Evolutionary conservation across 2,797 vertebrate species (phyloP), one percentile per base, ranked within the genome.

Genomic region (Cuculus canorus): DNA sequence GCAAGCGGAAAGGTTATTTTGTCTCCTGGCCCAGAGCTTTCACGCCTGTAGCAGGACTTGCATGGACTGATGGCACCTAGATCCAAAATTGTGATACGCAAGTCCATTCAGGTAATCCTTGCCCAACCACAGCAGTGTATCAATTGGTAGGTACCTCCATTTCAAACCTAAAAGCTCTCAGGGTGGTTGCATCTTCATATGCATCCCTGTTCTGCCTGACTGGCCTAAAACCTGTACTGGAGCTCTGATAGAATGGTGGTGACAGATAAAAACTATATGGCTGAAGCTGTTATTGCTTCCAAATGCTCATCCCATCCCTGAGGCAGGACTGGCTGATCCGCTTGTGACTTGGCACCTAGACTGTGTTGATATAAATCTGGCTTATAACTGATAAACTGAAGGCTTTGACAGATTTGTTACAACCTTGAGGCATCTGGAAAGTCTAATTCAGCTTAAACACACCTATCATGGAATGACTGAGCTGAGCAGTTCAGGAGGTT

Each of bases 1-100:
- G 78, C 57, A 81, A 66, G 73, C 16, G 17, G 59, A 90, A 95
- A 93, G 70, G 91, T 94, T 90, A 79, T 88, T 93, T 92, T 92
- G 25, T 82, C 60, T 92, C 61, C 81, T 87, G 77, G 59, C 52
- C 59, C 47, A 43, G 73, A 76, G 70, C 47, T 65, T 92, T 37
- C 2, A 13, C 30, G 16, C 13, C 27, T 50, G 0, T 25, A 53
- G 70, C 33, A 63, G 37, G 71, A 80, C 56, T 85, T 82, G 27
- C 17, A 5, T 13, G 39, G 60, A 53, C 53, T 69, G 71, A 48
- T 2, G 3, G 39, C 6, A 4, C 37, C n/a, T 68, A 23, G 37
- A 33, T 82, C 45, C 50, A 65, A 72, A 92, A 61, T 0, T 27
- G 16, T 45, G 39, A 28, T 69, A 18, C 47, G 69, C 72, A 43